Evolutionary conservation across 2,888 invertebrate species (phyloP), one percentile per base, ranked within the genome.

Genomic region (Torymus tubicola): DNA sequence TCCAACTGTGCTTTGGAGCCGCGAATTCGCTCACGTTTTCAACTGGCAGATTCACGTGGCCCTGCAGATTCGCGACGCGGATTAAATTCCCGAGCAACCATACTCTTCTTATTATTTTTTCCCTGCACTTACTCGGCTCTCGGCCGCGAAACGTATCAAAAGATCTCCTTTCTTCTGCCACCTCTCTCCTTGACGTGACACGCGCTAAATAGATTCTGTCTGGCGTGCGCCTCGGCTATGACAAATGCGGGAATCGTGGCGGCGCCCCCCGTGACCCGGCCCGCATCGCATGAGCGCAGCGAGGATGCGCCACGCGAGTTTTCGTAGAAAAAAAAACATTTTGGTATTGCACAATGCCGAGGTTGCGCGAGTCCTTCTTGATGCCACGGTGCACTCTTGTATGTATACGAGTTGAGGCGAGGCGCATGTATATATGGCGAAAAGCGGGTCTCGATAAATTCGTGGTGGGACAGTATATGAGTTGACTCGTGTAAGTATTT

Each of bases 231-330:
- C 64, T 24, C 31, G 57, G 70, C 69, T 50, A 76, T 70, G 80
- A 80, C 80, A 80, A 80, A 80, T 80, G 76, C 75, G 70, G 71
- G 76, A 71, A 75, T 80, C 76, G 76, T 80, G 80, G 63, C n/a
- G 31, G 31, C 31, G 31, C 50, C 16, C 55, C 42, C 21, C 60
- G 16, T 31, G 71, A 31, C 12, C 31, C 31, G 24, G 50, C 76
- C 69, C 76, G 60, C 61, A 69, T 76, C 2, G n/a, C 12, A 55
- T 24, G 21, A 24, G 31, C 21, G 11, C 52, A 16, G 52, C 42
- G 50, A 64, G 11, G 24, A 10, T 61, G 10, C 10, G 14, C 42
- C 12, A 31, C 31, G 31, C 31, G 31, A 31, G 31, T 31, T 31
- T 31, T 31, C 31, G 31, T 31, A 8, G 3, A 31, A 31, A 24